Conservation (phyloP, 2,113 vertebrate species). For the Nycticryphes semicollaris region DNA sequence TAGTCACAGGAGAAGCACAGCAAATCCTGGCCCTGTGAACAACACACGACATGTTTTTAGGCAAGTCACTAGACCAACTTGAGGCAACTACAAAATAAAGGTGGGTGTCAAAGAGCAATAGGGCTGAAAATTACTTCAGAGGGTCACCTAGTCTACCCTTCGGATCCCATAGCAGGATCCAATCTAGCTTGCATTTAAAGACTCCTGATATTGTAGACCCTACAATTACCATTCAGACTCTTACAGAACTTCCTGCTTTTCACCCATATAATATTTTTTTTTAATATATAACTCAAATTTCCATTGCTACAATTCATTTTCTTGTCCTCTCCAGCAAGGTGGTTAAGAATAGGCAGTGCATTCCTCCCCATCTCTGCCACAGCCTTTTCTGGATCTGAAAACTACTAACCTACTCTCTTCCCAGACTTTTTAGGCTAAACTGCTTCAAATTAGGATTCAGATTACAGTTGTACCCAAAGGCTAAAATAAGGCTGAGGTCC, state of each 20-base stretch:
- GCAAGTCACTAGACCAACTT: not conserved
- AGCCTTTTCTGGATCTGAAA: not conserved
- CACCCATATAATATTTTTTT: not conserved
- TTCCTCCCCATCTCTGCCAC: not conserved
- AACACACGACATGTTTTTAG: not conserved
- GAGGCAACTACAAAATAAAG: not conserved
- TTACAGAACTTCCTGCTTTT: not conserved
- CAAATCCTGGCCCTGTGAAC: not conserved
- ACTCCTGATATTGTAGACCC: not conserved
- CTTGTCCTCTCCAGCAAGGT: not conserved
- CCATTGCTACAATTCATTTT: not conserved
- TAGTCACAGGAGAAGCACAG: not conserved
- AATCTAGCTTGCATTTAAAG: not conserved
- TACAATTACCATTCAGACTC: not conserved
- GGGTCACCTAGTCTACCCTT: not conserved
- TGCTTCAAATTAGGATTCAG: not conserved
- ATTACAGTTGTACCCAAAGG: not conserved
- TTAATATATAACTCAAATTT: not conserved
- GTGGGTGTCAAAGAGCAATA: not conserved
- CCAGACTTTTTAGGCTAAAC: not conserved
- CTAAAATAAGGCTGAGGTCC: not conserved
- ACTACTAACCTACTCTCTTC: not conserved
- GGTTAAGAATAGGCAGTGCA: not conserved
- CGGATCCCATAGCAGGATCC: not conserved
- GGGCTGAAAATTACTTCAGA: not conserved